phyloP scores from a whole-genome alignment of 2,888 invertebrate species.

The Steinernema carpocapsae region DNA sequence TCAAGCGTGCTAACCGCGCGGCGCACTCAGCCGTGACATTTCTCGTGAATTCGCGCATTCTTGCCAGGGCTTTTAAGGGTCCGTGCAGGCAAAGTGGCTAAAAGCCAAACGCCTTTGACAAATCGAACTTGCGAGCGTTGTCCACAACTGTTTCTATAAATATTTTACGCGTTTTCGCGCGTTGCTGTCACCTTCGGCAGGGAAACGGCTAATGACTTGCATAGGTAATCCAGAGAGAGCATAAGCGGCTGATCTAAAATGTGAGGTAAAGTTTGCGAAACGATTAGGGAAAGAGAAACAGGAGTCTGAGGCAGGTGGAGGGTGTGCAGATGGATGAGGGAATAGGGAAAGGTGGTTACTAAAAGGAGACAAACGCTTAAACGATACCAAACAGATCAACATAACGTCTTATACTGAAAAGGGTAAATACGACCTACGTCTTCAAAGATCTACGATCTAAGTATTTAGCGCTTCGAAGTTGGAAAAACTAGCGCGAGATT shows the following conservation, averaged over 20 bases:
- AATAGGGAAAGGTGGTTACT: no score
- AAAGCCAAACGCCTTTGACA: not conserved
- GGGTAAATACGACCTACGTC: no score
- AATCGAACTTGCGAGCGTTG: conserved; percentile 19
- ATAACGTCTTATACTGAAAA: no score
- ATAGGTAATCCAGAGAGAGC: conserved; percentile 21
- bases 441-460: no score
- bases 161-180: conserved; percentile 30
- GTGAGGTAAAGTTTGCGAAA: not conserved
- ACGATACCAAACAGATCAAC: no score
- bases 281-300: not conserved
- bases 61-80: conserved; percentile 5
- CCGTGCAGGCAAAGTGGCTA: not conserved
- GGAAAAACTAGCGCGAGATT: no score
- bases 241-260: not conserved
- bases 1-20: conserved; percentile 1
- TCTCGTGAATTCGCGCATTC: conserved; percentile 16
- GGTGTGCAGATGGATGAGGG: not conserved
- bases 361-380: no score
- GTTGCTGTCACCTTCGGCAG: conserved; percentile 11
- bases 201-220: conserved; percentile 29
- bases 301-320: not conserved
- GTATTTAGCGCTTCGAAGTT: no score
- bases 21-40: conserved; percentile 27
- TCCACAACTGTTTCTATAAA: conserved; percentile 28